A percentile compares a stretch with the other conserved stretches of the same genome.
phyloP scores from a whole-genome alignment of 2,113 vertebrate genomes.

The Neotoma lepida region DNA sequence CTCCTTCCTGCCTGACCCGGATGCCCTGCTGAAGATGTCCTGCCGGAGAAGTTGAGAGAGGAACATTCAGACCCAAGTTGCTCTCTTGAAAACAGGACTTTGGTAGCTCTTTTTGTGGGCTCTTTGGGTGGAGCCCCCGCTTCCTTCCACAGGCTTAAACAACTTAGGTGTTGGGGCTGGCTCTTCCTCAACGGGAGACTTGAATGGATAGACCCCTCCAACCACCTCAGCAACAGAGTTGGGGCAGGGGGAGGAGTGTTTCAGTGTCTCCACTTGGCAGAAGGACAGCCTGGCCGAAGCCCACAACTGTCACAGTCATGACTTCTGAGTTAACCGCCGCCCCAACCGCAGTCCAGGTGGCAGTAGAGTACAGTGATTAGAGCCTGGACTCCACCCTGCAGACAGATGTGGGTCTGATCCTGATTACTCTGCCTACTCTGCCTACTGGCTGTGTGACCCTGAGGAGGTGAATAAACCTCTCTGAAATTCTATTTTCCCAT shows the following conservation, averaged over 20 bases:
- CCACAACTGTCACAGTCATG: neutral
- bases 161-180: neutral
- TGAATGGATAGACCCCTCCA: neutral
- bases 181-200: neutral
- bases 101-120: neutral
- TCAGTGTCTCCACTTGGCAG: neutral
- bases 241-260: neutral
- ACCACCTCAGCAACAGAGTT: neutral
- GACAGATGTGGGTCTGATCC: neutral
- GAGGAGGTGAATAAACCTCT: conserved; percentile 1
- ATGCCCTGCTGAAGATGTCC: neutral
- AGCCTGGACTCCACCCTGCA: neutral
- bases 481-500: conserved; percentile 38
- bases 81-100: conserved; percentile 50
- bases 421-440: neutral
- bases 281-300: neutral
- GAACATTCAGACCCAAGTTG: conserved; percentile 42
- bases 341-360: neutral
- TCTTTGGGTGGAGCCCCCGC: conserved; percentile 21
- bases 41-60: neutral
- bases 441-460: neutral
- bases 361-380: neutral
- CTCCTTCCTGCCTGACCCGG: neutral
- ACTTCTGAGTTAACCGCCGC: neutral
- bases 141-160: conserved; percentile 31